Conservation (phyloP, 1,140 invertebrate species). For the Leptinotarsa lineolata region DNA sequence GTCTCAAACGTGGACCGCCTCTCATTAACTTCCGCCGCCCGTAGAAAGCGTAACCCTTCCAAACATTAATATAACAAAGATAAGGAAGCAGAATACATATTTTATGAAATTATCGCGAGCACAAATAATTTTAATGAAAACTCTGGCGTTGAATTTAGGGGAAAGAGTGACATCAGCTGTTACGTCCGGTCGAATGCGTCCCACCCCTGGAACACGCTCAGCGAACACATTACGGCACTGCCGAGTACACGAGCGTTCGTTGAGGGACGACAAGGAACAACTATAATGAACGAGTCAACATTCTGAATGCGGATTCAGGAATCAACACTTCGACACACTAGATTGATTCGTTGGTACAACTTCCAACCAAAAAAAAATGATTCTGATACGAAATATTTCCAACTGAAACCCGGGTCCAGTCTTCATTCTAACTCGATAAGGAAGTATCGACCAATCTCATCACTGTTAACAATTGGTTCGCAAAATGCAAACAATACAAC, state of each 20-base stretch:
- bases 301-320: no score
- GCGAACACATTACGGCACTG: conserved; percentile 29
- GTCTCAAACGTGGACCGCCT: conserved; percentile 1
- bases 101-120: conserved; percentile 56
- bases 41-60: conserved; percentile 37
- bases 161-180: conserved; percentile 58
- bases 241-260: conserved; percentile 5
- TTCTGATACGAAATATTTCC: no score
- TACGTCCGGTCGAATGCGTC: conserved; percentile 56
- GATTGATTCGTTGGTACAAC: no score
- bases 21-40: conserved; percentile 26
- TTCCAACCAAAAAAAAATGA: no score
- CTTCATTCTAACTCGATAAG: no score
- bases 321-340: no score
- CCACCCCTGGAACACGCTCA: conserved; percentile 46
- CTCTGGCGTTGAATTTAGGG: conserved; percentile 51
- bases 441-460: no score
- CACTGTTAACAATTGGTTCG: no score
- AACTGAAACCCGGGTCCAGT: no score
- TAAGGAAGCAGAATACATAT: conserved; percentile 56
- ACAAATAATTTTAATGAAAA: conserved; percentile 58
- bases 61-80: conserved; percentile 47
- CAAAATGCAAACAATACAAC: no score
- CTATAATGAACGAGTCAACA: no score
- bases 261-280: background rate